Conservation (phyloP, 2,888 invertebrate genomes). For the Polymixis flavicincta region DNA sequence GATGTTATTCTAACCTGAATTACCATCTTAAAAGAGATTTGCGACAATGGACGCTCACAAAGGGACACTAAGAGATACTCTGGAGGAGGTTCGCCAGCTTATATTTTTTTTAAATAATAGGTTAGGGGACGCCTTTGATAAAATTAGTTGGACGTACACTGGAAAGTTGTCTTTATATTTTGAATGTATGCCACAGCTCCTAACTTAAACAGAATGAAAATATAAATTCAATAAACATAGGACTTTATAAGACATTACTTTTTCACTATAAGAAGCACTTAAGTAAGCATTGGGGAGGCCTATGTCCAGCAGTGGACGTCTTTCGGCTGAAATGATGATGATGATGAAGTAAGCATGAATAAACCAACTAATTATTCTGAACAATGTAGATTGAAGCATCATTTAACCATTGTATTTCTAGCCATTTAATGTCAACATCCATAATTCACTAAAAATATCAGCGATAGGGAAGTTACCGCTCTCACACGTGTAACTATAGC, state of each 20-base stretch:
- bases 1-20: slow-evolving; percentile 76
- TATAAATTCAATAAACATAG: background rate
- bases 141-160: slow-evolving; percentile 36
- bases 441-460: slow-evolving; percentile 41
- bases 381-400: slow-evolving; percentile 27
- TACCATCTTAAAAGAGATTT: slow-evolving; percentile 81
- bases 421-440: background rate
- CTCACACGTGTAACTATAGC: slow-evolving; percentile 50
- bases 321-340: no score
- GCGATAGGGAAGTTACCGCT: slow-evolving; percentile 49
- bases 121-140: slow-evolving; percentile 48
- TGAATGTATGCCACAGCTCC: background rate
- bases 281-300: slow-evolving; percentile 5
- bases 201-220: background rate
- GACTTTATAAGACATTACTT: background rate
- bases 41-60: slow-evolving; percentile 74
- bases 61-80: slow-evolving; percentile 72
- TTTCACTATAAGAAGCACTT: background rate
- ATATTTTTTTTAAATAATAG: slow-evolving; percentile 49
- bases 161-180: background rate
- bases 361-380: slow-evolving; percentile 22
- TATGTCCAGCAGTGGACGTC: no score
- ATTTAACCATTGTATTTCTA: slow-evolving; percentile 23
- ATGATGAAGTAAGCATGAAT: slow-evolving; percentile 7
- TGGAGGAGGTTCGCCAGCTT: slow-evolving; percentile 52